Conservation (phyloP, 2,888 invertebrate species). For the Microplitis manilae region DNA sequence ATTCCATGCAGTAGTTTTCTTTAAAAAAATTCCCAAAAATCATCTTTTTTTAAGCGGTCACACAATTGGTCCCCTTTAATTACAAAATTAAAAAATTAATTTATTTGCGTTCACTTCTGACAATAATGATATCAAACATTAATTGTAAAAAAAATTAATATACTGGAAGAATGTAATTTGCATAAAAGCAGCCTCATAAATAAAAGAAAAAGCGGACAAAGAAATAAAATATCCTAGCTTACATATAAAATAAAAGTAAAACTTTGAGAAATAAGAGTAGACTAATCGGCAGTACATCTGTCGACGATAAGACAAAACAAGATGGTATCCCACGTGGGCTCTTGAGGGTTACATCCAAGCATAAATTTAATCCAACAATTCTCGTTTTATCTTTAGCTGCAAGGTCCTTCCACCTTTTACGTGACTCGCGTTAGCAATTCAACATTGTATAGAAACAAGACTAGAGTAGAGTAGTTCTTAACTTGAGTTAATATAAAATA, state of each 20-base stretch:
- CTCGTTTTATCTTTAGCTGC: slow-evolving; percentile 31
- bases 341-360: slow-evolving; percentile 26
- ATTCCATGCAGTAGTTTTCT: too few species aligned
- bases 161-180: background rate
- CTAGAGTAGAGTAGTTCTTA: too few species aligned
- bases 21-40: too few species aligned
- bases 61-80: too few species aligned
- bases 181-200: background rate
- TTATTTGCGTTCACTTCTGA: too few species aligned
- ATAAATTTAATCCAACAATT: slow-evolving; percentile 40
- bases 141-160: background rate
- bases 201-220: background rate
- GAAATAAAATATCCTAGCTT: background rate
- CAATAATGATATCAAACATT: background rate
- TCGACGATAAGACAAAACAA: slow-evolving; percentile 27
- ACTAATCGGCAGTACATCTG: slow-evolving; percentile 28
- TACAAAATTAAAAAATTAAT: too few species aligned
- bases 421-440: slow-evolving; percentile 7
- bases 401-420: slow-evolving; percentile 30
- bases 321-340: slow-evolving; percentile 32
- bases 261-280: slow-evolving; percentile 12
- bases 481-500: background rate
- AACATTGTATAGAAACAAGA: background rate
- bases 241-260: background rate
- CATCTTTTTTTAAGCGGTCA: too few species aligned